Evolutionary conservation across 1,140 invertebrate genomes (phyloP).

Genomic region (Tetragnatha versicolor): DNA sequence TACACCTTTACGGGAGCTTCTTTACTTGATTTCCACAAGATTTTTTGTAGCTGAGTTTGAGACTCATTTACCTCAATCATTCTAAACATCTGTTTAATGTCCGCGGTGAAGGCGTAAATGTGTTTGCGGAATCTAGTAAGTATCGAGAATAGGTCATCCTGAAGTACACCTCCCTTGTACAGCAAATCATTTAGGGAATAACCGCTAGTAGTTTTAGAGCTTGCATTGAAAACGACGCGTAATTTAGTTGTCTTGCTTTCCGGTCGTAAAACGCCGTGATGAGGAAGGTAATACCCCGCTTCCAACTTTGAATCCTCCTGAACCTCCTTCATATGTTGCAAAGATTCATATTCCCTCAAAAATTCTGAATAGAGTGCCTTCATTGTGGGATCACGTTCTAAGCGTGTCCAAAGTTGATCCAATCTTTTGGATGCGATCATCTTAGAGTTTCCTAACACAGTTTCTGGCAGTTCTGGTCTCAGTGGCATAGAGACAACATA

Average conservation of each 20-base stretch:
- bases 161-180: not conserved
- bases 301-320: not conserved
- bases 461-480: not conserved
- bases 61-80: conserved; percentile 59
- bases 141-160: conserved; percentile 6
- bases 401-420: not conserved
- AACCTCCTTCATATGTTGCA: not conserved
- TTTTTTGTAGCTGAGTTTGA: conserved; percentile 59
- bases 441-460: not conserved
- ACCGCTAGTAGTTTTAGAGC: not conserved
- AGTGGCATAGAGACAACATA: not conserved
- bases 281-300: conserved; percentile 9
- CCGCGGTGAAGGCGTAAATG: conserved; percentile 52
- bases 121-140: conserved; percentile 45
- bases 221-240: conserved; percentile 6
- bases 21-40: conserved; percentile 57
- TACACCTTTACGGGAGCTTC: conserved; percentile 57
- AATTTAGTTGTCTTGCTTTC: not conserved
- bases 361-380: not conserved
- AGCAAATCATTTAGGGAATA: not conserved
- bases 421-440: not conserved
- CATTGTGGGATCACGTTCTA: not conserved
- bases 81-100: conserved; percentile 58
- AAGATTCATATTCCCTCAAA: not conserved
- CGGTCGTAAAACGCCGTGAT: not conserved